Conservation (phyloP, 2,797 vertebrate species). For the Toxotes lorentzi region DNA sequence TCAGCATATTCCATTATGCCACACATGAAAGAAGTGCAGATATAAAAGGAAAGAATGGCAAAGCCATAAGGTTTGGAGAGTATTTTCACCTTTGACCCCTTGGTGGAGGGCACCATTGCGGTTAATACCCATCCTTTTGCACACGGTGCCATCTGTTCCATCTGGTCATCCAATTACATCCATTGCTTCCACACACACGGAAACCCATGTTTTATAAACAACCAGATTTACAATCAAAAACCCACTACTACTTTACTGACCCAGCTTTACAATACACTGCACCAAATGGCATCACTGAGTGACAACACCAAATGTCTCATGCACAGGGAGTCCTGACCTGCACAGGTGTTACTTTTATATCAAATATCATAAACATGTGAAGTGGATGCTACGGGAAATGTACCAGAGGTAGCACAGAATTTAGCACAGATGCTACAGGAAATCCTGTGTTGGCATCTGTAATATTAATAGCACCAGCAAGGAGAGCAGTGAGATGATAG, state of each 20-base stretch:
- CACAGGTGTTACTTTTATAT: slow-evolving; percentile 13
- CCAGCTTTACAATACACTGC: background rate
- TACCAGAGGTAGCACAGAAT: slow-evolving; percentile 57
- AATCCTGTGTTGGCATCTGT: slow-evolving; percentile 66
- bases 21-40: background rate
- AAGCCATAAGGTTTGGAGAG: background rate
- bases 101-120: slow-evolving; percentile 1
- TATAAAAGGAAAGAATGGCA: background rate
- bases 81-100: background rate
- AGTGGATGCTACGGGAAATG: slow-evolving; percentile 51
- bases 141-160: slow-evolving; percentile 46
- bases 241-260: background rate
- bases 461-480: slow-evolving; percentile 74
- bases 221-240: background rate
- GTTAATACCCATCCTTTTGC: slow-evolving; percentile 45
- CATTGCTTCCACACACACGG: background rate
- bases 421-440: slow-evolving; percentile 74
- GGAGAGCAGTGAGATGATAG: slow-evolving; percentile 67
- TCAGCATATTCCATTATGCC: background rate
- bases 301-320: slow-evolving; percentile 17
- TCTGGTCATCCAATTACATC: slow-evolving; percentile 32
- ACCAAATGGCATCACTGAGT: background rate
- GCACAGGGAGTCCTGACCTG: background rate
- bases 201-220: slow-evolving; percentile 7
- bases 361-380: slow-evolving; percentile 11